Base-by-base conservation (phyloP, 2,797 vertebrate genomes). In the Morus bassanus region DNA sequence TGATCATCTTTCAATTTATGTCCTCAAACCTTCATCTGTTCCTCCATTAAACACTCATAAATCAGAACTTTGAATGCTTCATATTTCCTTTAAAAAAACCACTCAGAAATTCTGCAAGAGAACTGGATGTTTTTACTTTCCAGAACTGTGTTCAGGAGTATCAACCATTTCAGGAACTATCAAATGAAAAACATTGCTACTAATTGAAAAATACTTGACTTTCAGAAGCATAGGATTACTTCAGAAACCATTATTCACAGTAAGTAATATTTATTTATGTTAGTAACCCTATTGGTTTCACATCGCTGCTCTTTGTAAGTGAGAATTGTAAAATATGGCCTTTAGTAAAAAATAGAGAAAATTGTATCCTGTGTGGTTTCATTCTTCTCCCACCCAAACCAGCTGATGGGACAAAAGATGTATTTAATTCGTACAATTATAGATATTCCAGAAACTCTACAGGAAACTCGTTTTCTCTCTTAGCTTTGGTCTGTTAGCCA, bases 351-450 rank as follows among this genome's bases (percentile, higher is more conserved):
- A 84, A 85, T 0, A 73, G 51, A 80, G 74, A 87, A 91, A 91
- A 91, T 27, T 50, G 24, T 73, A 85, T 86, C 85, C 79, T 96
- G 64, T 88, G 79, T 88, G 82, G 83, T 89, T 96, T 95, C 87
- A n/a, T 78, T 82, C 43, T 50, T 72, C 63, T 90, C 37, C 90
- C 54, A 81, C 69, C 68, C 59, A 89, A n/a, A 31, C 45, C 64
- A 85, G 57, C 3, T 83, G 57, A 80, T 68, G 73, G 54, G 61
- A 75, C 64, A 64, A 72, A 95, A 85, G n/a, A 75, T 3, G 2
- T 67, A 43, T 85, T 96, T 87, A 60, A 85, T 85, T 82, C 69
- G 43, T 70, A 14, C 21, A 50, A 24, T 57, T 91, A 68, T 0
- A 78, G 72, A 60, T 80, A 88, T 72, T 89, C 80, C 90, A 81